Base-by-base conservation (phyloP, 2,888 invertebrate species). In the Luffia ferchaultella region DNA sequence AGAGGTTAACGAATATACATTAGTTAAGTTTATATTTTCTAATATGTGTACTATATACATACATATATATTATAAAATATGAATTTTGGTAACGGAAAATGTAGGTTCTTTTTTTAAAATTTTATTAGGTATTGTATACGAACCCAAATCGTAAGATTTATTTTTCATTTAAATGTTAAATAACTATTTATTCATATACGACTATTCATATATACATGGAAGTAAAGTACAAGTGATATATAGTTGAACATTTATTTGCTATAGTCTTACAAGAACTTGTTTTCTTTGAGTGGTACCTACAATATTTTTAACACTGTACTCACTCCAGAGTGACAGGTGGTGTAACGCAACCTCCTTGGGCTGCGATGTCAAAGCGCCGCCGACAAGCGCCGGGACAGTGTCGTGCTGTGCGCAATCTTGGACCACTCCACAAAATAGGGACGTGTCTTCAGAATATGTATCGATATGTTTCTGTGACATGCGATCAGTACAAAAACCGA, bases 401-500 rank as follows among this genome's bases (percentile, higher is more conserved):
- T 82, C 83, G 79, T 83, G 83, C 83, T 83, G 83, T 78, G 83
- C 82, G 82, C 71, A 83, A 83, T 83, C 80, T 80, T 63, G 68
- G 69, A 62, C 43, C 73, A 70, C 77, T 73, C 76, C 70, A 70
- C 65, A 57, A 56, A 18, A 50, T 71, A 77, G 73, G 60, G 76
- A 62, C 69, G 79, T 55, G 48, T 7, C 15, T 12, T 3, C 12
- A 12, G 12, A 45, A 16, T 45, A 7, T 30, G 5, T 30, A 30
- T 30, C 30, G 30, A 30, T 12, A 30, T 30, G 30, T 30, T 30
- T 12, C 3, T 30, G 50, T 16, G 16, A 41, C 18, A 17, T n/a
- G n/a, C n/a, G n/a, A n/a, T n/a, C n/a, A n/a, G n/a, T n/a, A n/a
- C n/a, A n/a, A n/a, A n/a, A n/a, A n/a, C n/a, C n/a, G n/a, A n/a